phyloP scores from a whole-genome alignment of 1,140 invertebrate genomes.

The Trinorchestia longiramus region DNA sequence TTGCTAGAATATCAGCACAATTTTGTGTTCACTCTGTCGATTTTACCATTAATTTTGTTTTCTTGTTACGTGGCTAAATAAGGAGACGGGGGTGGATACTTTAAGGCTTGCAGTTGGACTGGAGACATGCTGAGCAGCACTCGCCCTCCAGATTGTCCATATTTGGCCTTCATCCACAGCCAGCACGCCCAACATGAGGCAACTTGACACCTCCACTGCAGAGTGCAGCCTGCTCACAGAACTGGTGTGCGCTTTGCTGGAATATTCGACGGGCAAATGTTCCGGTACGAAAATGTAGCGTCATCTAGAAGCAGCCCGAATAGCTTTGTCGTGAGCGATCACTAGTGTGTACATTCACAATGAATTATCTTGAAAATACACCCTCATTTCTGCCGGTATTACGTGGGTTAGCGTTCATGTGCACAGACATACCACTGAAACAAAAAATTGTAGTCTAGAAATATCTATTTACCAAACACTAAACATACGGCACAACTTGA shows the following conservation, averaged over 20 bases:
- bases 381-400: background rate
- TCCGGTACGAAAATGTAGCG: background rate
- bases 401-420: background rate
- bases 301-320: background rate
- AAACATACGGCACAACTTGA: too few relatives aligned
- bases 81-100: background rate
- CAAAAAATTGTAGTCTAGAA: background rate
- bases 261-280: background rate
- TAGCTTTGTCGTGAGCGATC: background rate
- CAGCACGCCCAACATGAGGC: background rate
- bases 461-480: background rate
- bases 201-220: constrained; percentile 6
- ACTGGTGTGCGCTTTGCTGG: background rate
- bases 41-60: background rate
- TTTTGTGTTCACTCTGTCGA: background rate
- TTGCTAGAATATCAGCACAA: background rate
- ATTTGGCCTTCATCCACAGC: background rate
- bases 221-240: background rate
- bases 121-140: background rate
- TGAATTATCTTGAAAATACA: background rate
- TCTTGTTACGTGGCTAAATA: background rate
- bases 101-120: background rate
- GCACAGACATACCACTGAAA: background rate
- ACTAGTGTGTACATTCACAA: background rate
- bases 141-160: background rate